Evolutionary conservation across 2,113 vertebrate species (phyloP), one percentile per base, ranked within the genome.

Genomic region (Reinhardtius hippoglossoides): DNA sequence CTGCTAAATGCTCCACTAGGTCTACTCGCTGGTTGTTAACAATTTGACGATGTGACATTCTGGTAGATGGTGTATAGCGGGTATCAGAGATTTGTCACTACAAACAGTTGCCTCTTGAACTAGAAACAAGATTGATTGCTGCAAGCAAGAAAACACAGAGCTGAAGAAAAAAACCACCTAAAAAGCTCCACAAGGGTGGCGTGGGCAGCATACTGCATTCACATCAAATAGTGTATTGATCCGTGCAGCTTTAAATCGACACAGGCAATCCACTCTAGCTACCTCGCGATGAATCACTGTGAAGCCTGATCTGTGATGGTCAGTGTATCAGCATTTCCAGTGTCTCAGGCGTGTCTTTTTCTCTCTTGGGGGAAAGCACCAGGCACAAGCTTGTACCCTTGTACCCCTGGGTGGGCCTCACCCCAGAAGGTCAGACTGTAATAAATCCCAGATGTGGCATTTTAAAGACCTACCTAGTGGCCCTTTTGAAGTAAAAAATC

Each of bases 391-490:
- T 13, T 20, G 57, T 23, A 26, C 50, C 46, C 48, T 13, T 20
- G 37, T 23, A 21, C 40, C 46, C 54, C 27, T 2, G 5, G 54
- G 37, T 62, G 18, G 63, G 15, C 18, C 31, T 74, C 68, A 46
- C 10, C 14, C 21, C 37, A 63, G 61, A 44, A 23, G 23, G 14
- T 23, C 21, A 54, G n/a, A 40, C n/a, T 48, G 5, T 27, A 64
- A 67, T 71, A 55, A 13, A 60, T 65, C 21, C 52, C 78, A 79
- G 35, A 67, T 60, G 61, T 18, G n/a, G 40, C 9, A 23, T 64
- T 15, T 67, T 64, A 48, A 64, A 64, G 57, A 31, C 31, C 31
- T 31, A 31, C 31, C 31, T 7, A 31, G 31, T 31, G 31, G 40
- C 3, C 61, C 10, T 31, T 73, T 73, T 68, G 20, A 76, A 80